A percentile compares a stretch with the other conserved stretches of the same genome.
Conservation (phyloP, 2,888 invertebrate genomes). For the Drosophila pseudotalamancana region DNA sequence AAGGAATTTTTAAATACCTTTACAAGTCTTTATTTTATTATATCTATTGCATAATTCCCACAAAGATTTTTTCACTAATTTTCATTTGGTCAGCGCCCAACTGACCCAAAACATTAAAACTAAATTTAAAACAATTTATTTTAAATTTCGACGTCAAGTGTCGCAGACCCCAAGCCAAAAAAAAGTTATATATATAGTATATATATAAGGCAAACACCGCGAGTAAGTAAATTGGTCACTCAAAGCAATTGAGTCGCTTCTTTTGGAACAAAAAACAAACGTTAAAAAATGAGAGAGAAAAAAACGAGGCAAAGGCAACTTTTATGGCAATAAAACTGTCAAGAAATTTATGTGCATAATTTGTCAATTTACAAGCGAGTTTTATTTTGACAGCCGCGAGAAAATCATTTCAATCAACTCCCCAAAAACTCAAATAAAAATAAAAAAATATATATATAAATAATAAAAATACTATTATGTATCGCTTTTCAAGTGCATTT, state of each 20-base stretch:
- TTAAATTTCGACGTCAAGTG: conserved; percentile 55
- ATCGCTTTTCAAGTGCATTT: conserved; percentile 59
- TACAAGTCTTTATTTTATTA: conserved; percentile 8
- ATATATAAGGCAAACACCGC: conserved; percentile 13
- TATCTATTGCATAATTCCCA: conserved; percentile 40
- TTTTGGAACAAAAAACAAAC: conserved; percentile 26
- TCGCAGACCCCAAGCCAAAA: conserved; percentile 26
- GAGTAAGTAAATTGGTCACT: conserved; percentile 57
- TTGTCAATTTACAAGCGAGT: conserved; percentile 61
- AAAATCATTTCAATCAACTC: conserved; percentile 65
- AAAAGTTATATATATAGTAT: neutral
- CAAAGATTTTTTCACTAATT: conserved; percentile 3
- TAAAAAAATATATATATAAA: conserved; percentile 1
- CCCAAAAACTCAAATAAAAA: conserved; percentile 1
- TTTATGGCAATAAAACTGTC: conserved; percentile 61
- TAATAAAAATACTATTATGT: conserved; percentile 28
- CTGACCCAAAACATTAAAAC: conserved; percentile 39
- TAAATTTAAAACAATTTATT: conserved; percentile 55
- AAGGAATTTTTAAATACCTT: neutral
- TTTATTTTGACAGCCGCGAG: conserved; percentile 67
- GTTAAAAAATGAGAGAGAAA: neutral
- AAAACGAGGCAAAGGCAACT: conserved; percentile 20
- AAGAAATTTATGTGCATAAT: conserved; percentile 64
- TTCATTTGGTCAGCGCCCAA: conserved; percentile 7
- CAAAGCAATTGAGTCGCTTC: conserved; percentile 59